These are phyloP conservation scores for Lynx canadensis DNA, from an alignment of 2,113 vertebrate genomes.

Conservation along the genomic window DNA sequence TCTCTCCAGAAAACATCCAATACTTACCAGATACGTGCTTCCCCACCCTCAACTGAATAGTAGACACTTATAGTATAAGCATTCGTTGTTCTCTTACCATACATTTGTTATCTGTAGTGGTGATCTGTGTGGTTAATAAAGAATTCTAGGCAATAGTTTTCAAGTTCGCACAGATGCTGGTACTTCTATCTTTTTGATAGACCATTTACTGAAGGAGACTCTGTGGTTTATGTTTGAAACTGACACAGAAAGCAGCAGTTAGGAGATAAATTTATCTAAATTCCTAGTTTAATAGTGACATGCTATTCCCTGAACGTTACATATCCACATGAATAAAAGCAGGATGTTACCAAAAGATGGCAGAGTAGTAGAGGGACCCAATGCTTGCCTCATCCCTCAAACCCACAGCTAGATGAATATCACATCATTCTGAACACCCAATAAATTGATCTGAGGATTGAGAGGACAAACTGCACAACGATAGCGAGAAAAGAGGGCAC, in stretches of 20 bases:
- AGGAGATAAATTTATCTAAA: neutral
- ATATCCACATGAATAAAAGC: neutral
- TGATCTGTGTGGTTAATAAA: neutral
- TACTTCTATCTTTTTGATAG: neutral
- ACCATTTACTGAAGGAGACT: neutral
- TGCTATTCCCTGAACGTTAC: neutral
- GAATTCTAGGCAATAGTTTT: neutral
- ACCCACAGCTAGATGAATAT: no score
- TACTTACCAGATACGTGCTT: neutral
- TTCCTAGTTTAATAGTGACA: neutral
- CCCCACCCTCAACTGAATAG: accelerated
- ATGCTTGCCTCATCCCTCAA: no score
- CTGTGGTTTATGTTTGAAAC: slow-evolving; percentile 8
- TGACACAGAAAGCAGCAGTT: neutral
- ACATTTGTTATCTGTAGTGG: neutral
- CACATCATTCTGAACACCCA: no score
- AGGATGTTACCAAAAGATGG: neutral
- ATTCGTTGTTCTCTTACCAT: neutral
- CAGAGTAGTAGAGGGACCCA: no score
- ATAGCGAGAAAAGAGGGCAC: no score
- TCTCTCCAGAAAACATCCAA: neutral
- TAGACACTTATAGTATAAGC: neutral
- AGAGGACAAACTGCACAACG: no score
- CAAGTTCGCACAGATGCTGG: neutral
- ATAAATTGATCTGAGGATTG: no score